phyloP scores from a whole-genome alignment of 2,113 vertebrate genomes.

The Pan paniscus region DNA sequence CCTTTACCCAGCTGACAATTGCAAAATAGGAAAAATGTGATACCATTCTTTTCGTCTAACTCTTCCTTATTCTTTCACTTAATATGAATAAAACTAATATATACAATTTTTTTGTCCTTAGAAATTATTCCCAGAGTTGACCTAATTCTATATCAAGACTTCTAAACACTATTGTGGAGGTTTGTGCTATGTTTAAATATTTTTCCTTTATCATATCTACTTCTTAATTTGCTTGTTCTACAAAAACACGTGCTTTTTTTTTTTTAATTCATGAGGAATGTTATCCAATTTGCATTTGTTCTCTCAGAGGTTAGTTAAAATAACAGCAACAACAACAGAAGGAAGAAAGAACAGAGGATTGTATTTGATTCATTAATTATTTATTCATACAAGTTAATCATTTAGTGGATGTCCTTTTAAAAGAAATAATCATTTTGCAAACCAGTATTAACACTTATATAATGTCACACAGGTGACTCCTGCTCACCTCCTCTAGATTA shows the following conservation, averaged over 20 bases:
- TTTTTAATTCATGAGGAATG: background rate
- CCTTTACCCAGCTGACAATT: background rate
- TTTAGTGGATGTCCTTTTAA: background rate
- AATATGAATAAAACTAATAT: background rate
- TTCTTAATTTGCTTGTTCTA: background rate
- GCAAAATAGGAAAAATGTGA: background rate
- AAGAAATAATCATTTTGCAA: background rate
- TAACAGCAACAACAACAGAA: background rate
- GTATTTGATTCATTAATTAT: background rate
- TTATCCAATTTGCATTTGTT: background rate
- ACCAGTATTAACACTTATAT: background rate
- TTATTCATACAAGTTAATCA: background rate
- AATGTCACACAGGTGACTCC: background rate
- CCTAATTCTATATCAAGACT: background rate
- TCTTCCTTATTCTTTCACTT: conserved; percentile 13
- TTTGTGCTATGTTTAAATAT: background rate
- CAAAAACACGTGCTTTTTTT: background rate
- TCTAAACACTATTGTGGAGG: background rate
- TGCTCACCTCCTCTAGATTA: background rate
- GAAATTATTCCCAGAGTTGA: background rate
- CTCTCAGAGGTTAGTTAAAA: background rate
- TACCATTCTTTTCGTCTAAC: background rate
- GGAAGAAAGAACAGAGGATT: background rate
- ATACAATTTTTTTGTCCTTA: background rate
- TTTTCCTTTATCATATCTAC: background rate